Percentiles rank a stretch among this genome's conserved stretches.
phyloP scores from a whole-genome alignment of 92 coral and sea anemone genomes.

The Desmophyllum pertusum region DNA sequence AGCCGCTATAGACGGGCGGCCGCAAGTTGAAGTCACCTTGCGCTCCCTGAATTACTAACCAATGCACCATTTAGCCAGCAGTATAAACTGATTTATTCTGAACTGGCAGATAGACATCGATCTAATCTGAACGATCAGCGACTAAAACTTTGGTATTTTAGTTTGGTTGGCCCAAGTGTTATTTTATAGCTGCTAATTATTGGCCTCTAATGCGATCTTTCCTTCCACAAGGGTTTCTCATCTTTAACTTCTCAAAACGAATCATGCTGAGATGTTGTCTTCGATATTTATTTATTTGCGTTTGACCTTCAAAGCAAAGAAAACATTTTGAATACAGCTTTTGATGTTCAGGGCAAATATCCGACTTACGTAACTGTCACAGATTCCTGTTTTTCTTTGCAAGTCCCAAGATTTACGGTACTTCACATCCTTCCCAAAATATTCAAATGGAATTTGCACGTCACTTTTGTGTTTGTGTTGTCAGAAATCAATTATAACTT shows the following conservation, averaged over 20 bases:
- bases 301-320: neutral
- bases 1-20: neutral
- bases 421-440: neutral
- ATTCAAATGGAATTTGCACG: slow-evolving; percentile 19
- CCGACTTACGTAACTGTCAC: neutral
- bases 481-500: neutral
- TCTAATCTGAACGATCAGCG: slow-evolving; percentile 1
- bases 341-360: neutral
- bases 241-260: neutral
- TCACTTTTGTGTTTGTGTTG: neutral
- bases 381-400: neutral
- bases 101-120: neutral
- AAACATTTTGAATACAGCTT: slow-evolving; percentile 7
- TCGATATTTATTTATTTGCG: neutral
- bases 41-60: slow-evolving; percentile 9
- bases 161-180: neutral
- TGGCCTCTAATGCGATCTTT: slow-evolving; percentile 12
- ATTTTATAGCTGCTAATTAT: slow-evolving; percentile 16
- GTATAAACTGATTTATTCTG: slow-evolving; percentile 11
- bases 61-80: slow-evolving; percentile 11
- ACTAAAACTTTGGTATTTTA: slow-evolving; percentile 5
- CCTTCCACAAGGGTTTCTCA: slow-evolving; percentile 10
- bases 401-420: neutral
- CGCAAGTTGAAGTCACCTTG: neutral
- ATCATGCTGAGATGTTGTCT: slow-evolving; percentile 27